Base-by-base conservation (phyloP, 2,113 vertebrate species). In the Talpa occidentalis region DNA sequence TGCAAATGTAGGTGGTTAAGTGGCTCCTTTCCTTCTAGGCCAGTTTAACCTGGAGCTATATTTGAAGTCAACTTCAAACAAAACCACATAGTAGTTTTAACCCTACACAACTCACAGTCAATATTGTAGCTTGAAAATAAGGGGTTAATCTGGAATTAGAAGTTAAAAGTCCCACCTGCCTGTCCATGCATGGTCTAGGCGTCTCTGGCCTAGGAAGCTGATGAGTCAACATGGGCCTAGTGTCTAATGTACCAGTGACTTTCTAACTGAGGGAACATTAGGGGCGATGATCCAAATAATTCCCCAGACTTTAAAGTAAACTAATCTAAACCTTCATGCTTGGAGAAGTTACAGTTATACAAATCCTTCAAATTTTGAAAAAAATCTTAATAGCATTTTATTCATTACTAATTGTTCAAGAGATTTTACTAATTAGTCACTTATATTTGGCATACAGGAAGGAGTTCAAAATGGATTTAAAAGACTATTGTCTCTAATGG, bases 371-470 rank as follows among this genome's bases (percentile, higher is more conserved):
- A 44, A 49, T 35, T 22, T 54, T 79, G 28, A 80, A 64, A 88
- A 92, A 62, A 84, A 66, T 40, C 19, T 93, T 37, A 82, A 59
- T 2, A 42, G 14, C 30, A 73, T 78, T 21, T 95, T 81, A 76
- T 22, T 74, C 74, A 35, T n/a, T 56, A 88, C 49, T 84, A 74
- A 62, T 84, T 88, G 66, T 70, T 91, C 1, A 66, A 47, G 54
- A 74, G 47, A 47, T 19, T 32, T 78, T 62, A 77, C 73, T 87
- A 88, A 70, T 91, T 72, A 80, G 95, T 93, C n/a, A 74, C 47
- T 88, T 78, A 73, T 6, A 54, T 78, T 87, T 82, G 28, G 11
- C 44, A 77, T 2, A 5, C 66, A 44, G n/a, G 59, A 70, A 76
- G 84, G 35, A 86, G 26, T 54, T 94, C 28, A 90, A 88, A 93